Percentiles rank a stretch among this genome's conserved stretches.
phyloP scores from a whole-genome alignment of 2,888 invertebrate genomes.

The Crioceris asparagi region DNA sequence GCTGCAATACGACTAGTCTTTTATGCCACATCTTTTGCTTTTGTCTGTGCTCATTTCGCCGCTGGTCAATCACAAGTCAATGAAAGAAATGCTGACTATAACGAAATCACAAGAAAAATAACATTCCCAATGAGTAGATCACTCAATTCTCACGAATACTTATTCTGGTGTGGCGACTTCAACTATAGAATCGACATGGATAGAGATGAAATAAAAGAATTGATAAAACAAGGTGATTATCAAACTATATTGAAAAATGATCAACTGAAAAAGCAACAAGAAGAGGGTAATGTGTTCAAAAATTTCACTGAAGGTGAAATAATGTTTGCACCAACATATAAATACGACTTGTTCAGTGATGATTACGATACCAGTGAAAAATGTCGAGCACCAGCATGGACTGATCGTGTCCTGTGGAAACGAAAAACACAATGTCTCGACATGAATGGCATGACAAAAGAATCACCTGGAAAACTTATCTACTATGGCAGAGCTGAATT shows the following conservation, averaged over 20 bases:
- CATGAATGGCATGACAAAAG: conserved; percentile 45
- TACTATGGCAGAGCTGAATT: conserved; percentile 90
- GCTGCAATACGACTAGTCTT: conserved; percentile 86
- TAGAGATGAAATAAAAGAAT: conserved; percentile 83
- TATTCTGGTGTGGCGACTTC: conserved; percentile 99
- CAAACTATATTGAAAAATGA: conserved; percentile 71
- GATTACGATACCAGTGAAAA: conserved; percentile 99
- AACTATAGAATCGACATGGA: conserved; percentile 87
- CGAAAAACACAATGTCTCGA: conserved; percentile 65
- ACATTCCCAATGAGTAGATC: conserved; percentile 87
- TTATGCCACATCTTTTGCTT: conserved; percentile 90
- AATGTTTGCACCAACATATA: conserved; percentile 92
- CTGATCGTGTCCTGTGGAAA: conserved; percentile 93
- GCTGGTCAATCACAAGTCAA: conserved; percentile 94
- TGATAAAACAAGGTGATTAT: conserved; percentile 65
- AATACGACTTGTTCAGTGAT: conserved; percentile 96
- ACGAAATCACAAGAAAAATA: conserved; percentile 86
- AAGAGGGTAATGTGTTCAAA: conserved; percentile 72
- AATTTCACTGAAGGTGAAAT: conserved; percentile 89
- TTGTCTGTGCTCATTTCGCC: conserved; percentile 98
- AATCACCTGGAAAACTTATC: conserved; percentile 63
- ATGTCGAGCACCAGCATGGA: conserved; percentile 95
- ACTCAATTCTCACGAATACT: conserved; percentile 90
- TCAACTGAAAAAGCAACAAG: conserved; percentile 75
- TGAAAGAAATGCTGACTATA: conserved; percentile 94